phyloP scores from a whole-genome alignment of 2,888 invertebrate species.

The Dryococelus australis region DNA sequence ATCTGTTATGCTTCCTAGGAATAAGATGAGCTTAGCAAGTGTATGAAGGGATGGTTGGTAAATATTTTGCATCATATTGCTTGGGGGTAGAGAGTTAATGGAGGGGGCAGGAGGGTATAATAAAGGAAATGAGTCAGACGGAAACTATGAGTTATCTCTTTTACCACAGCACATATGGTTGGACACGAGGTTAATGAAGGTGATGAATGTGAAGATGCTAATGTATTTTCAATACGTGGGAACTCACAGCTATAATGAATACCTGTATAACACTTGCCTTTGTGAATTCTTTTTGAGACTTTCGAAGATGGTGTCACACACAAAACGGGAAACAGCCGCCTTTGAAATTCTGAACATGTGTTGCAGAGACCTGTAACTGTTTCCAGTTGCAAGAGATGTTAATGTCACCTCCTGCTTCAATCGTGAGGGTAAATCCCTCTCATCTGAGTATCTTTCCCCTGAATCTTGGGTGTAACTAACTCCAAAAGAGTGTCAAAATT shows the following conservation, averaged over 20 bases:
- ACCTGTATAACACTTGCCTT: neutral
- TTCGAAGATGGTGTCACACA: constrained; percentile 20
- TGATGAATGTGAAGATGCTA: neutral
- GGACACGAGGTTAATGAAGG: neutral
- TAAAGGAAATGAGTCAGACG: neutral
- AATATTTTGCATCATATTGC: too few species aligned
- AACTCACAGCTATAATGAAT: too few species aligned
- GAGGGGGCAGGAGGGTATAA: neutral
- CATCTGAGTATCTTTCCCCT: too few species aligned
- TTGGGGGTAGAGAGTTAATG: too few species aligned
- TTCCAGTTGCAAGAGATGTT: constrained; percentile 19
- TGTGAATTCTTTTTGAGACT: neutral
- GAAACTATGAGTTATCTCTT: neutral
- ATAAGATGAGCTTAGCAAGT: too few species aligned
- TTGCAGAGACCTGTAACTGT: constrained; percentile 24
- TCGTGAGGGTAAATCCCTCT: neutral
- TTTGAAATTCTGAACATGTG: constrained; percentile 19
- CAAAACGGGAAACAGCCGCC: neutral
- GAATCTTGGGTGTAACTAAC: neutral
- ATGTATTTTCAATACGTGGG: neutral
- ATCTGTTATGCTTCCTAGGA: too few species aligned
- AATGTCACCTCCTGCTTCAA: constrained; percentile 13
- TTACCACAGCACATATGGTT: too few species aligned
- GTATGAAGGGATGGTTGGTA: too few species aligned
- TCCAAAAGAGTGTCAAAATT: too few species aligned